Conservation (phyloP, 2,888 invertebrate genomes). For the Xestoiulus laeticollis region DNA sequence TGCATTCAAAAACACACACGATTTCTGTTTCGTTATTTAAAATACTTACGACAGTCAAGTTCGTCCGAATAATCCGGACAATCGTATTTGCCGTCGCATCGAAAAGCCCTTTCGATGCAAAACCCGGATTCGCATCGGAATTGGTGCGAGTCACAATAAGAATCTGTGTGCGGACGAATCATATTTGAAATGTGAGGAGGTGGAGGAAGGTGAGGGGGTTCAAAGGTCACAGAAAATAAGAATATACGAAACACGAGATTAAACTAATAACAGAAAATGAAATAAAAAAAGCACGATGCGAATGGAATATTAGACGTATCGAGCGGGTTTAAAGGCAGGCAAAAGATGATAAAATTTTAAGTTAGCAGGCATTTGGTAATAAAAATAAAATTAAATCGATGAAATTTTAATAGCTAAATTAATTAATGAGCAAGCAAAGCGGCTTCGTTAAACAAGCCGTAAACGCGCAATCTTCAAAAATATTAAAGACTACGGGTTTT, state of each 20-base stretch:
- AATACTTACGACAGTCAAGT: constrained; percentile 61
- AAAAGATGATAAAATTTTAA: neutral
- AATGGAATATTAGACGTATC: neutral
- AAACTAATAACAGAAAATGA: neutral
- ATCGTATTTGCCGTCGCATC: constrained; percentile 62
- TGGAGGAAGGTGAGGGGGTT: neutral
- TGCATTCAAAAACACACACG: neutral
- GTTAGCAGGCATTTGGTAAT: constrained; percentile 16
- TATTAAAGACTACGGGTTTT: no score
- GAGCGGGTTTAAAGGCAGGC: neutral
- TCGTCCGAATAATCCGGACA: constrained; percentile 65
- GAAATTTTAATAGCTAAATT: no score
- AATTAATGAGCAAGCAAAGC: no score
- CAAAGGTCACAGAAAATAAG: constrained; percentile 8
- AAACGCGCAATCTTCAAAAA: no score
- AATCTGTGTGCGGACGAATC: constrained; percentile 12
- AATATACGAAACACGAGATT: no score
- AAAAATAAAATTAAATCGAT: no score
- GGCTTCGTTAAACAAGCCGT: no score
- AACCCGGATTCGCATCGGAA: constrained; percentile 62
- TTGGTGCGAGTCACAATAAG: constrained; percentile 63
- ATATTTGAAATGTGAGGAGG: constrained; percentile 45
- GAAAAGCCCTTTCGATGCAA: constrained; percentile 61
- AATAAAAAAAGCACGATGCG: neutral
- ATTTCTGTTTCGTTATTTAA: constrained; percentile 24